These are phyloP conservation scores for Latrodectus elegans DNA, from an alignment of 2,888 invertebrate species.

Conservation along the genomic window DNA sequence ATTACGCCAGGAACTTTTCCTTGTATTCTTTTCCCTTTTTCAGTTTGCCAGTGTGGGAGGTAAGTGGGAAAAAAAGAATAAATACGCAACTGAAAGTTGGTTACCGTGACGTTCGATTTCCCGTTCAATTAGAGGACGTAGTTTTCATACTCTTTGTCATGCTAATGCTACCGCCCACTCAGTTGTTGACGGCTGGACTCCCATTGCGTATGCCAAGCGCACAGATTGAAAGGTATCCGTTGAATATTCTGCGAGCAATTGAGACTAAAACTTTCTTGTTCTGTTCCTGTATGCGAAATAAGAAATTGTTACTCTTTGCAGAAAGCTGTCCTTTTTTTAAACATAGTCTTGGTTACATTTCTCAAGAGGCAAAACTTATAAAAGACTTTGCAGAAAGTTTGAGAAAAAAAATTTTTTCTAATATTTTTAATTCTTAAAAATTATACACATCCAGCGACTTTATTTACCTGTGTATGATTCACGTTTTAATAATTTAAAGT, in stretches of 20 bases:
- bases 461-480: too few relatives aligned
- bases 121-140: conserved; percentile 51
- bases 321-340: neutral
- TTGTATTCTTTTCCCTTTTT: neutral
- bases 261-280: conserved; percentile 16
- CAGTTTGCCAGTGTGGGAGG: neutral
- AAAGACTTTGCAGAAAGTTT: too few relatives aligned
- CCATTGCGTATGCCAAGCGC: conserved; percentile 41
- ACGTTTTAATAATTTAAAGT: too few relatives aligned
- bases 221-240: conserved; percentile 12
- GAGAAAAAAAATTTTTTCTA: too few relatives aligned
- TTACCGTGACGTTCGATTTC: conserved; percentile 30
- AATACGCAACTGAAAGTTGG: conserved; percentile 10
- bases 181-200: conserved; percentile 50
- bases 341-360: too few relatives aligned
- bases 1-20: neutral
- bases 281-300: too few relatives aligned
- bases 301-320: neutral
- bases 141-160: conserved; percentile 45
- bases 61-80: conserved; percentile 17
- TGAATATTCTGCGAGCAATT: conserved; percentile 29
- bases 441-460: too few relatives aligned
- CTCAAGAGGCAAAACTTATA: too few relatives aligned
- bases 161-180: conserved; percentile 30
- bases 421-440: too few relatives aligned